Percentiles rank a stretch among this genome's conserved stretches.
These are phyloP conservation scores for Colostygia pectinataria DNA, from an alignment of 2,888 invertebrate species.

Conservation along the genomic window DNA sequence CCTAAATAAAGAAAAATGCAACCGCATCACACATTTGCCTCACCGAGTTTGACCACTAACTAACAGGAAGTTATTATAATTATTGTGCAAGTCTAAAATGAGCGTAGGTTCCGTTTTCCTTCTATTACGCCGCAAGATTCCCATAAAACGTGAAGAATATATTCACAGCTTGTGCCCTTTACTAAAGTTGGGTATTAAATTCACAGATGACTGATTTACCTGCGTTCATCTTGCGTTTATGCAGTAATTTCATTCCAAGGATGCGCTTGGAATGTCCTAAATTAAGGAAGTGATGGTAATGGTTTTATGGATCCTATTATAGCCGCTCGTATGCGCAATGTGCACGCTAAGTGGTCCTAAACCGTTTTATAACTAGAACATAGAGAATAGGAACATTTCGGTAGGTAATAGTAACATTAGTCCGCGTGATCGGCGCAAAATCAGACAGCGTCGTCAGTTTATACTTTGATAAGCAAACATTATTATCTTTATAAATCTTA, in stretches of 20 bases:
- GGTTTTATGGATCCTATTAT: not conserved
- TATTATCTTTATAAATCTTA: not conserved
- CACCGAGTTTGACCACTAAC: too few relatives aligned
- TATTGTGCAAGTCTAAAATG: not conserved
- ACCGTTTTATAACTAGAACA: too few relatives aligned
- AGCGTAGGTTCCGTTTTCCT: slow-evolving; percentile 3
- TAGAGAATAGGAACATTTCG: not conserved
- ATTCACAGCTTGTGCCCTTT: slow-evolving; percentile 4
- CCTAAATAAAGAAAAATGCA: too few relatives aligned
- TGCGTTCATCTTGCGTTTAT: slow-evolving; percentile 4
- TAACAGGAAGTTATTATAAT: too few relatives aligned
- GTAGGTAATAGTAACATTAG: not conserved
- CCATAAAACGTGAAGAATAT: not conserved
- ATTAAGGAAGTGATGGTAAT: too few relatives aligned
- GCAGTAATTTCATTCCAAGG: slow-evolving; percentile 4
- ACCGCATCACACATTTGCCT: too few relatives aligned
- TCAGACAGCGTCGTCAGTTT: not conserved
- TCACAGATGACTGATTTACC: slow-evolving; percentile 11
- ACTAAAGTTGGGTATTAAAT: slow-evolving; percentile 1
- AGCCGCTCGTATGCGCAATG: not conserved
- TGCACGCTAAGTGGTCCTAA: too few relatives aligned
- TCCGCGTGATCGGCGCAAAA: slow-evolving; percentile 1
- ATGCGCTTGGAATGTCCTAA: slow-evolving; percentile 4
- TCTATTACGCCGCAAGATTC: not conserved
- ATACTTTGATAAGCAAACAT: slow-evolving; percentile 1